Evolutionary conservation across 2,888 invertebrate species (phyloP).

Genomic region (Clusia tigrina): DNA sequence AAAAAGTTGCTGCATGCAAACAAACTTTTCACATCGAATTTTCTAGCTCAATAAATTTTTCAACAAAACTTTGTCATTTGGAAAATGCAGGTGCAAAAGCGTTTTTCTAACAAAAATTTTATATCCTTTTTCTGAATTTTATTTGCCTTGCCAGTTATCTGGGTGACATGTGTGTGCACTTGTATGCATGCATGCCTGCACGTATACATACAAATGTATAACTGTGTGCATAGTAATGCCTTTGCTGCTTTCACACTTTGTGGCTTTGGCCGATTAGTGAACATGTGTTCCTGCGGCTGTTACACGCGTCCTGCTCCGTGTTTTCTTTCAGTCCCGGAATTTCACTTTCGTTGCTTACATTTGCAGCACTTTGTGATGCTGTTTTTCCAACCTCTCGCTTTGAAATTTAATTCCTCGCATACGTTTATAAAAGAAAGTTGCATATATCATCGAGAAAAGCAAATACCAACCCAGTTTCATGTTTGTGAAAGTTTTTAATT

Average conservation of each 20-base stretch:
- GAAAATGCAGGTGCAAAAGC: constrained; percentile 37
- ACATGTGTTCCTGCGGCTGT: background rate
- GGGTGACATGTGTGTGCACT: constrained; percentile 33
- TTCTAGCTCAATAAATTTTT: constrained; percentile 45
- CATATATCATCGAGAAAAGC: too few species aligned
- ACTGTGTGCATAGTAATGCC: background rate
- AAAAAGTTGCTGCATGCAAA: constrained; percentile 44
- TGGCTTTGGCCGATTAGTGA: constrained; percentile 8
- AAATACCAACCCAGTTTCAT: too few species aligned
- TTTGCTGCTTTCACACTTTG: background rate
- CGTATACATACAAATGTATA: constrained; percentile 5
- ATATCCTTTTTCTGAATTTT: constrained; percentile 20
- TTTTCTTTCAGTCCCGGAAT: background rate
- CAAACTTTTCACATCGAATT: constrained; percentile 40
- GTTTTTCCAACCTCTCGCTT: too few species aligned
- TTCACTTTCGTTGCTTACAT: background rate
- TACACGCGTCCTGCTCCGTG: background rate
- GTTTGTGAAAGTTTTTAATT: too few species aligned
- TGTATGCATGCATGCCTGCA: background rate
- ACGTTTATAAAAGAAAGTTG: too few species aligned
- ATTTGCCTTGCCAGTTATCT: constrained; percentile 37
- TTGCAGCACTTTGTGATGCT: background rate
- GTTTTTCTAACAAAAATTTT: background rate
- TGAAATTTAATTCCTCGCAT: too few species aligned
- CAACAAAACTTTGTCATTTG: constrained; percentile 36